phyloP scores from a whole-genome alignment of 2,113 vertebrate species.

The Bubo scandiacus region DNA sequence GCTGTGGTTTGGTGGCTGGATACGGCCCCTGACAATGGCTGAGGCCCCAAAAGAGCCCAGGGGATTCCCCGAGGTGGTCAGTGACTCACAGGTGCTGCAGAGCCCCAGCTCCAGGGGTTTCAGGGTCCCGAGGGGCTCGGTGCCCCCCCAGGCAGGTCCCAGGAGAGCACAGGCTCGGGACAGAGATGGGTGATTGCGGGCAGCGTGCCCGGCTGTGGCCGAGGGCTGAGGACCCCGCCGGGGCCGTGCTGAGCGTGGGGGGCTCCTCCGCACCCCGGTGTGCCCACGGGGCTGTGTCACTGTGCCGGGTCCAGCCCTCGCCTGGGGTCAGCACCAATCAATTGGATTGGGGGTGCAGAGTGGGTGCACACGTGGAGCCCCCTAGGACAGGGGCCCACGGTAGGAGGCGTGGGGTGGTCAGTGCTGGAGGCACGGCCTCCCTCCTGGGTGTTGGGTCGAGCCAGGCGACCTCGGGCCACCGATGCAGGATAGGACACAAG shows the following conservation, averaged over 20 bases:
- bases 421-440: not conserved
- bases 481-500: not conserved
- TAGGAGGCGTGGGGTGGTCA: not conserved
- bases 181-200: not conserved
- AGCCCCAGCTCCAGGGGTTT: not conserved
- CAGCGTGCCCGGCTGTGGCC: accelerated
- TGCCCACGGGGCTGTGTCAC: not conserved
- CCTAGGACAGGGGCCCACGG: accelerated
- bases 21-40: not conserved
- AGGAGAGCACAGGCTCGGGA: not conserved
- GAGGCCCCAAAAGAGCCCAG: not conserved
- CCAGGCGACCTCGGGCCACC: accelerated
- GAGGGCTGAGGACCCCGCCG: accelerated
- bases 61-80: accelerated
- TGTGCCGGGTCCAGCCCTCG: not conserved
- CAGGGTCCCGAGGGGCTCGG: not conserved
- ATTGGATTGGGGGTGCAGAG: not conserved
- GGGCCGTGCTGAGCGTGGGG: accelerated
- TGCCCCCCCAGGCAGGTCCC: not conserved
- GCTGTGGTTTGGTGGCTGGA: not conserved
- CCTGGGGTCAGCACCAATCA: accelerated
- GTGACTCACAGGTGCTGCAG: not conserved
- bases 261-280: accelerated
- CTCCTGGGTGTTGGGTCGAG: not conserved
- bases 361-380: not conserved